Conservation (phyloP, 2,888 invertebrate genomes). For the Zaprionus obscuricornis region DNA sequence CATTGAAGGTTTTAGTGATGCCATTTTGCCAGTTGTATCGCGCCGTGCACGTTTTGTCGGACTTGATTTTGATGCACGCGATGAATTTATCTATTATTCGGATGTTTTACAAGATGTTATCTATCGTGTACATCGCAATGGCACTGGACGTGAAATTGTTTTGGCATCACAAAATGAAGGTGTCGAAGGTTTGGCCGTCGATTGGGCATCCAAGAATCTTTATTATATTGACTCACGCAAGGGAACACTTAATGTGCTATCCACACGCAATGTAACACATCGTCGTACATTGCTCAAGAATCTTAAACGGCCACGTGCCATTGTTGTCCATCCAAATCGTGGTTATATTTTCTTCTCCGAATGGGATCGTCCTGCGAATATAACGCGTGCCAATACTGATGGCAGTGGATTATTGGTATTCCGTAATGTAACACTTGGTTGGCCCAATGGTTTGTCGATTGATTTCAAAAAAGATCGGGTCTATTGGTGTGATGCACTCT, state of each 20-base stretch:
- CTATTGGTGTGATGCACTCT: constrained; percentile 98
- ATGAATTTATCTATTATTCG: constrained; percentile 97
- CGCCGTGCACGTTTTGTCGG: constrained; percentile 96
- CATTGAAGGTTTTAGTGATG: constrained; percentile 96
- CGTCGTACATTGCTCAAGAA: constrained; percentile 93
- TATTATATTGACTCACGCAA: constrained; percentile 98
- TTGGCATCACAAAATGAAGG: constrained; percentile 98
- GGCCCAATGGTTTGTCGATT: constrained; percentile 98
- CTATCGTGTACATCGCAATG: constrained; percentile 91
- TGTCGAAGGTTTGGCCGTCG: constrained; percentile 96
- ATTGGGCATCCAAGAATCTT: constrained; percentile 97
- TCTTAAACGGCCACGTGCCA: constrained; percentile 96
- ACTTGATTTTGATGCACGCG: constrained; percentile 95
- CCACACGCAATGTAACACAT: constrained; percentile 92
- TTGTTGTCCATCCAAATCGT: constrained; percentile 97
- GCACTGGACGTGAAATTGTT: constrained; percentile 93
- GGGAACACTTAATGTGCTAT: constrained; percentile 96
- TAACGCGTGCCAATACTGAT: constrained; percentile 95
- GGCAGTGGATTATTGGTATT: constrained; percentile 94
- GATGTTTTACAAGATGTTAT: constrained; percentile 98
- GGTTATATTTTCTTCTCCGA: constrained; percentile 98
- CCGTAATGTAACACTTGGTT: constrained; percentile 95
- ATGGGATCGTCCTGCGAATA: constrained; percentile 98
- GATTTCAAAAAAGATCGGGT: constrained; percentile 94
- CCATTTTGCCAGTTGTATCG: constrained; percentile 96